A percentile compares a stretch with the other conserved stretches of the same genome.
Evolutionary conservation across 2,888 invertebrate species (phyloP).

Genomic region (Schizaphis graminum): DNA sequence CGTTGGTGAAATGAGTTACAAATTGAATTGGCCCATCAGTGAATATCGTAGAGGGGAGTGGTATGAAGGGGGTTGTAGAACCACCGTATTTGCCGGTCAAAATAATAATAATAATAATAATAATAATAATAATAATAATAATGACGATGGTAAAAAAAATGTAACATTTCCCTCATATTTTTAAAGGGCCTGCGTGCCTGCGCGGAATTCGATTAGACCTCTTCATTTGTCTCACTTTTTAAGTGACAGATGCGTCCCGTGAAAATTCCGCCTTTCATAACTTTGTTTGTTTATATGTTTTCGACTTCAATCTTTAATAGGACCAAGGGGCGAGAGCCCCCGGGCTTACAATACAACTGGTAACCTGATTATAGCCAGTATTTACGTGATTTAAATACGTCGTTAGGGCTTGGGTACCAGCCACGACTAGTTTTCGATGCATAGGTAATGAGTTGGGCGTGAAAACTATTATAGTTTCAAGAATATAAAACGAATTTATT

Average conservation of each 20-base stretch:
- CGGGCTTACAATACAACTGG: slow-evolving; percentile 51
- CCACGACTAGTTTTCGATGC: slow-evolving; percentile 58
- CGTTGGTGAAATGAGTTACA: slow-evolving; percentile 68
- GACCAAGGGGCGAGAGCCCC: slow-evolving; percentile 40
- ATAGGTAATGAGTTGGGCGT: slow-evolving; percentile 65
- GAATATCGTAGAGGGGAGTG: slow-evolving; percentile 53
- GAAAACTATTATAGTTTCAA: slow-evolving; percentile 53
- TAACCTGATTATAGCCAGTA: slow-evolving; percentile 53
- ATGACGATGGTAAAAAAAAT: slow-evolving; percentile 44
- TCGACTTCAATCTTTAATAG: slow-evolving; percentile 63
- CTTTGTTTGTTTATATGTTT: slow-evolving; percentile 63
- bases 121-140: slow-evolving; percentile 61
- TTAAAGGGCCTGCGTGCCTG: slow-evolving; percentile 24
- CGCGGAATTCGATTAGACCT: slow-evolving; percentile 59
- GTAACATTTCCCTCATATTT: slow-evolving; percentile 54
- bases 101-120: slow-evolving; percentile 63
- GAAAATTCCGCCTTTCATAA: slow-evolving; percentile 57
- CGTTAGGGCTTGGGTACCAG: slow-evolving; percentile 43
- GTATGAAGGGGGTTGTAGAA: slow-evolving; percentile 40
- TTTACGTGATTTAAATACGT: slow-evolving; percentile 61
- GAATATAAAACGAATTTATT: slow-evolving; percentile 47
- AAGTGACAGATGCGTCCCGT: slow-evolving; percentile 61
- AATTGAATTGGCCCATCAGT: slow-evolving; percentile 68
- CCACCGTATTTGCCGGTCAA: slow-evolving; percentile 64
- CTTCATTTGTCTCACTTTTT: slow-evolving; percentile 62